Evolutionary conservation across 2,888 invertebrate genomes (phyloP).

Genomic region (Dynastes hyllus): DNA sequence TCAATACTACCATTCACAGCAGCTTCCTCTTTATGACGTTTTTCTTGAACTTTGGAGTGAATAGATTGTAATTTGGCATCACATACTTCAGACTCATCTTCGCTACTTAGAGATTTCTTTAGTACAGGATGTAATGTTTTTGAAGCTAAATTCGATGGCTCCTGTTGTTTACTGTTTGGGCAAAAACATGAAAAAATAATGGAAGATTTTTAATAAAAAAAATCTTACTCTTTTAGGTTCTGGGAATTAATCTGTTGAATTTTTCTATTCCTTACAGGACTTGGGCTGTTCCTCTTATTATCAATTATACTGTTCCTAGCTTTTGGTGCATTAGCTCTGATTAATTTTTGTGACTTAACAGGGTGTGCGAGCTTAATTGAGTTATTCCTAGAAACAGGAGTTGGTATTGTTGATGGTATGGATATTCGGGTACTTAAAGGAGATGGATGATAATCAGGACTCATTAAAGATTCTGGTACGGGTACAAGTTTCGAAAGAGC

Average conservation of each 20-base stretch:
- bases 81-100: conserved; percentile 80
- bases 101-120: conserved; percentile 71
- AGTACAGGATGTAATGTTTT: conserved; percentile 62
- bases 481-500: conserved; percentile 91
- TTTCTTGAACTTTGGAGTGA: conserved; percentile 75
- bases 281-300: conserved; percentile 60
- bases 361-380: conserved; percentile 61
- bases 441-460: conserved; percentile 80
- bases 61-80: conserved; percentile 80
- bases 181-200: neutral
- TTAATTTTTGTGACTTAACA: conserved; percentile 45
- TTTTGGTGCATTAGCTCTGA: conserved; percentile 52
- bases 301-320: conserved; percentile 53
- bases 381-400: conserved; percentile 53
- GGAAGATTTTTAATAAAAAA: neutral
- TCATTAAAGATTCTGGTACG: conserved; percentile 90
- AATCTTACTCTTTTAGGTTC: conserved; percentile 51
- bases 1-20: conserved; percentile 63
- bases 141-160: conserved; percentile 21
- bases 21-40: conserved; percentile 64
- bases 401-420: conserved; percentile 56
- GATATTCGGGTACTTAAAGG: conserved; percentile 61
- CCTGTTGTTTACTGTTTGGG: conserved; percentile 40
- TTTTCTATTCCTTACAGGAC: conserved; percentile 62
- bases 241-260: conserved; percentile 49